Evolutionary conservation across 1,140 invertebrate genomes (phyloP).

Genomic region (Hestina assimilis): DNA sequence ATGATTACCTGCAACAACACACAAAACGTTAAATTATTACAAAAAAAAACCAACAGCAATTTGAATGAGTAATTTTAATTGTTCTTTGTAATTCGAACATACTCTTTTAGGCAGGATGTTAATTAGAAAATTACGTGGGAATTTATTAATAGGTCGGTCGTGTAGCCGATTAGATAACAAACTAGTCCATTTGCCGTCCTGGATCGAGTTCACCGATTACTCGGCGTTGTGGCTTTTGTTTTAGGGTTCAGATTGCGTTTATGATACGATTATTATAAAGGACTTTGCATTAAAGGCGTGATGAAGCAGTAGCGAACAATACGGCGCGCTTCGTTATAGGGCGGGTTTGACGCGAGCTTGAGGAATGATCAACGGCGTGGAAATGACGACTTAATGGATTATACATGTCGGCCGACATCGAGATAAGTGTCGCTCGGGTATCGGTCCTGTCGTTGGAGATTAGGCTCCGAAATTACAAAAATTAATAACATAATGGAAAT

Average conservation of each 20-base stretch:
- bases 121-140: slow-evolving; percentile 71
- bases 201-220: slow-evolving; percentile 32
- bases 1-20: slow-evolving; percentile 67
- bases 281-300: slow-evolving; percentile 46
- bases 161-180: slow-evolving; percentile 73
- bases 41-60: slow-evolving; percentile 5
- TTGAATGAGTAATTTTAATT: slow-evolving; percentile 9
- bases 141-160: slow-evolving; percentile 70
- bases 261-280: slow-evolving; percentile 32
- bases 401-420: slow-evolving; percentile 72
- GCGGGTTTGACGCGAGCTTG: slow-evolving; percentile 69
- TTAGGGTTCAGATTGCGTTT: slow-evolving; percentile 44
- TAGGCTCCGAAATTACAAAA: slow-evolving; percentile 71
- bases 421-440: slow-evolving; percentile 72
- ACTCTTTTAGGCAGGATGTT: slow-evolving; percentile 49
- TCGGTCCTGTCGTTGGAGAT: slow-evolving; percentile 66
- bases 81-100: slow-evolving; percentile 2
- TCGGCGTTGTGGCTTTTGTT: slow-evolving; percentile 31
- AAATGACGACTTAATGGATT: slow-evolving; percentile 78
- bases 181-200: slow-evolving; percentile 65
- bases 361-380: slow-evolving; percentile 72
- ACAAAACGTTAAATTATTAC: slow-evolving; percentile 15
- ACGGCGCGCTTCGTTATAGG: slow-evolving; percentile 51
- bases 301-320: slow-evolving; percentile 72
- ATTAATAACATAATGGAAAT: slow-evolving; percentile 73